These are phyloP conservation scores for Rhinopomastus cyanomelas DNA, from an alignment of 2,113 vertebrate genomes.

Conservation along the genomic window DNA sequence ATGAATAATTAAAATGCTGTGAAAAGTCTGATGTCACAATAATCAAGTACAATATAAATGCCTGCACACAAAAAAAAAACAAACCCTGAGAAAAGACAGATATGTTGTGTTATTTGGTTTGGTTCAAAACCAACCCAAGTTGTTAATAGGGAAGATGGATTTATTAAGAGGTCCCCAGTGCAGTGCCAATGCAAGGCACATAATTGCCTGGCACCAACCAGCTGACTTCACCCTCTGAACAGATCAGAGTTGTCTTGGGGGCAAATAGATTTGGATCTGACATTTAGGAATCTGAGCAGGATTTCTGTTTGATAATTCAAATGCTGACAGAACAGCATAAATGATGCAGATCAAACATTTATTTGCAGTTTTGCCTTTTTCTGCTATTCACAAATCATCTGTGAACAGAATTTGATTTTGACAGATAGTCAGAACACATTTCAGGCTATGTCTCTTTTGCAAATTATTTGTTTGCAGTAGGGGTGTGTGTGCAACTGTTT, in stretches of 20 bases:
- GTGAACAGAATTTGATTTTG: slow-evolving; percentile 34
- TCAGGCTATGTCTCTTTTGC: slow-evolving; percentile 14
- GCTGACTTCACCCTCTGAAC: not conserved
- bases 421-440: slow-evolving; percentile 21
- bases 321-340: not conserved
- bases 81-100: not conserved
- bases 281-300: not conserved
- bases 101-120: not conserved
- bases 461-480: slow-evolving; percentile 2
- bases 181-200: not conserved
- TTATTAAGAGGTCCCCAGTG: not conserved
- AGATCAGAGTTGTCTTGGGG: not conserved
- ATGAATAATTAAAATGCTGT: not conserved
- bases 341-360: slow-evolving; percentile 16
- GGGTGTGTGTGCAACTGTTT: not conserved
- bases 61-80: not conserved
- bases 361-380: slow-evolving; percentile 19
- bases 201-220: not conserved
- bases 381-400: slow-evolving; percentile 24
- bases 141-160: not conserved
- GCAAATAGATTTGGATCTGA: not conserved
- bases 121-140: not conserved
- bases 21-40: not conserved
- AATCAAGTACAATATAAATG: not conserved
- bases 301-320: slow-evolving; percentile 20